Base-by-base conservation (phyloP, 1,140 invertebrate genomes). In the Coptotermes formosanus region DNA sequence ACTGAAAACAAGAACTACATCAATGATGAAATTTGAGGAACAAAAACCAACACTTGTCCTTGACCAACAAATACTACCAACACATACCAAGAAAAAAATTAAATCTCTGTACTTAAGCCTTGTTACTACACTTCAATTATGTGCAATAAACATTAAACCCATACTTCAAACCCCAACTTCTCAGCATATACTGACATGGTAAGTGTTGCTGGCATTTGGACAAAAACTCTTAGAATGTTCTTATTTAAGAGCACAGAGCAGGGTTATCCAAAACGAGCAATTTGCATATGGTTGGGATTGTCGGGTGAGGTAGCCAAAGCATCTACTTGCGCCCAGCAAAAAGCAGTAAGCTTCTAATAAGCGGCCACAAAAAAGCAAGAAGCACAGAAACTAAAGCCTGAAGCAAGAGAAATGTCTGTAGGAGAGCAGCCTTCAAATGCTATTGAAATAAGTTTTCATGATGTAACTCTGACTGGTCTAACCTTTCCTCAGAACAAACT, bases 191-290 rank as follows among this genome's bases (percentile, higher is more conserved):
- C 7, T 55, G 19, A 55, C n/a, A 75, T 30, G 64, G 64, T 75
- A 75, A 6, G 64, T 75, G 64, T 75, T 75, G 64, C 64, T 75
- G 64, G 64, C 64, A 75, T 75, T 75, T 75, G 64, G 64, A 6
- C 14, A 75, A 75, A n/a, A 55, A 30, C 64, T 75, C 64, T 75
- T 75, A 75, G 6, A 75, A n/a, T 75, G 64, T 55, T 55, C 64
- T 64, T 44, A 48, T 59, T 69, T 75, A 75, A 85, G 30, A 86
- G 85, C 75, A 86, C 43, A 86, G 82, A 91, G 91, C 91, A 90
- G 91, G 90, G 90, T 92, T 91, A 91, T 91, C 91, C 91, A 92
- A 91, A 90, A 89, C 64, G 86, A 89, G 87, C 87, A 88, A 85
- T 75, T 83, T 84, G 55, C 87, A 87, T 83, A 85, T 59, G 83